Base-by-base conservation (phyloP, 2,797 vertebrate species). In the Atherinosoma microstoma region DNA sequence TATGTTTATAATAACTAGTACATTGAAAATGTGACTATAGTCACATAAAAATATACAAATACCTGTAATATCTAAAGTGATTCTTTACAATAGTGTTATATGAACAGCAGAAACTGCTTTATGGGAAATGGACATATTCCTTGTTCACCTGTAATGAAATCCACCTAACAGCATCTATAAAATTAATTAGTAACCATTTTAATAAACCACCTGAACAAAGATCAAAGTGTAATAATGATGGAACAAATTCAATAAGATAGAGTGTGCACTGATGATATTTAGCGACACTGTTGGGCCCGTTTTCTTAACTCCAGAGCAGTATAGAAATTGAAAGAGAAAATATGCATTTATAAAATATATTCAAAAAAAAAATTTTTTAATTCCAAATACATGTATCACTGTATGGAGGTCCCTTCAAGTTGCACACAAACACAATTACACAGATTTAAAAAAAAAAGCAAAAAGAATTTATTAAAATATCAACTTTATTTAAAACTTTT, bases 401-500 rank as follows among this genome's bases (percentile, higher is more conserved):
- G 45, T 47, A 49, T 10, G 7, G 20, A n/a, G 9, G 20, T n/a
- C 45, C 22, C n/a, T 22, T 22, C 3, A 10, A 49, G 45, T 2
- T 9, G 20, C 20, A 20, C 45, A 47, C 16, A 47, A 47, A 47
- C 18, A n/a, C n/a, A 49, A 49, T 49, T 49, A 49, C 45, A n/a
- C 36, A 73, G 11, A 58, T 2, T 32, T 32, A 2, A 27, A 47
- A 58, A 54, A 77, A 10, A 72, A 0, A 15, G 18, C 63, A 62
- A 35, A 22, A 54, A 45, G 27, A 63, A 81, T n/a, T n/a, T n/a
- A 75, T 85, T 69, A 29, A 87, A 86, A 80, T 80, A 82, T 62
- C 0, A 0, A 35, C 67, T 91, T 91, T 88, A 89, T 85, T 87
- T 57, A 59, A 86, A 85, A 79, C 8, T 36, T 58, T 3, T 62